phyloP scores from a whole-genome alignment of 2,797 vertebrate genomes.

The Rhynchotus rufescens region DNA sequence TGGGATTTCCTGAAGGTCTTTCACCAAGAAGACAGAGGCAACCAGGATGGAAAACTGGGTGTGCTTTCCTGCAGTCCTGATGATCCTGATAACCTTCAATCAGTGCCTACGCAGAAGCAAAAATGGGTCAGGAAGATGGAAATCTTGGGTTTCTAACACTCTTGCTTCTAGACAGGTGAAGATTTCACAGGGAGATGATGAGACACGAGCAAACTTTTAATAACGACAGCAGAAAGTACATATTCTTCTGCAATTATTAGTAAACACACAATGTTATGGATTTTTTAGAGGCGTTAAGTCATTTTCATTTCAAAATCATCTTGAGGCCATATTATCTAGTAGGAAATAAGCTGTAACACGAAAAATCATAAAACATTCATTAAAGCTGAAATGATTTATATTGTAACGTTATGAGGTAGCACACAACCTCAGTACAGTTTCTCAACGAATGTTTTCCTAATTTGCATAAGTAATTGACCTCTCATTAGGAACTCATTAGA shows the following conservation, averaged over 20 bases:
- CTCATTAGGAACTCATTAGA: constrained; percentile 76
- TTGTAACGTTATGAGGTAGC: constrained; percentile 57
- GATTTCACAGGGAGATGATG: constrained; percentile 4
- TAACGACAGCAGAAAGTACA: neutral
- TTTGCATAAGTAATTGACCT: constrained; percentile 79
- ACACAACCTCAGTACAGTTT: constrained; percentile 47
- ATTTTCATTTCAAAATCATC: constrained; percentile 9
- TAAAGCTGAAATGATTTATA: constrained; percentile 70
- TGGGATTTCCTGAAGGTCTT: neutral
- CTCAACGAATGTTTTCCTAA: constrained; percentile 63
- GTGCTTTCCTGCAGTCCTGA: neutral
- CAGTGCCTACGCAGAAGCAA: neutral
- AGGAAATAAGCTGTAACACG: constrained; percentile 25
- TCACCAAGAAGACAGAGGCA: neutral
- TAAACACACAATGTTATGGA: neutral
- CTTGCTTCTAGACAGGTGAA: neutral
- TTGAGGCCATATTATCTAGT: neutral
- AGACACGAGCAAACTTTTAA: constrained; percentile 11
- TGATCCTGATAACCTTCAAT: neutral
- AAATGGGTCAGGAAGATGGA: neutral
- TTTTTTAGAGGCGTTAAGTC: neutral
- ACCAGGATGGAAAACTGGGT: neutral
- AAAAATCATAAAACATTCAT: constrained; percentile 49
- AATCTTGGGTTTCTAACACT: neutral
- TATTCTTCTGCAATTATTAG: neutral